These are phyloP conservation scores for Drosophila tripunctata DNA, from an alignment of 2,888 invertebrate genomes.

Conservation along the genomic window DNA sequence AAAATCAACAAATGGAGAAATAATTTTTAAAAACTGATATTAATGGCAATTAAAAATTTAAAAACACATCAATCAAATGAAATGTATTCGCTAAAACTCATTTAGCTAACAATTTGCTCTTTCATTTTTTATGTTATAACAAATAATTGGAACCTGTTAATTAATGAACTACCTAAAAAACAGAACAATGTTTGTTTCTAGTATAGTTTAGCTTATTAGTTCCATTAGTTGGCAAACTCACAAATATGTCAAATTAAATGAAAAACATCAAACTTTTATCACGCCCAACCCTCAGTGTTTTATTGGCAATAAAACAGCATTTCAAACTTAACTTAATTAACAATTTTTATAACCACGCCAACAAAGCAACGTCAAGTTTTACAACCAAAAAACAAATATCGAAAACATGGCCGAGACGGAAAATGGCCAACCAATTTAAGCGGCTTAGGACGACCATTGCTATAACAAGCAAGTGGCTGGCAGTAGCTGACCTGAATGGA, in stretches of 20 bases:
- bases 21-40: too few species aligned
- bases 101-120: too few species aligned
- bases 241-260: too few species aligned
- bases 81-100: too few species aligned
- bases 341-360: slow-evolving; percentile 51
- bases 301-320: slow-evolving; percentile 49
- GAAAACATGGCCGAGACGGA: slow-evolving; percentile 21
- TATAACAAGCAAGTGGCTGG: slow-evolving; percentile 1
- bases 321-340: slow-evolving; percentile 69
- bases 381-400: slow-evolving; percentile 35
- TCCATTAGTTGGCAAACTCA: neutral
- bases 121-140: too few species aligned
- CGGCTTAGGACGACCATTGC: slow-evolving; percentile 47
- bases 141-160: too few species aligned
- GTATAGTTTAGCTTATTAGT: neutral
- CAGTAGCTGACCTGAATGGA: slow-evolving; percentile 4
- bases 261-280: neutral
- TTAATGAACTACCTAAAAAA: too few species aligned
- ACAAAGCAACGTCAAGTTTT: slow-evolving; percentile 26
- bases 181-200: too few species aligned
- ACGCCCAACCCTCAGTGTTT: neutral
- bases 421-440: slow-evolving; percentile 66
- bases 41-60: too few species aligned
- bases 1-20: too few species aligned
- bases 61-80: too few species aligned